Conservation (phyloP, 2,888 invertebrate genomes). For the Branchipolynoe longqiensis region DNA sequence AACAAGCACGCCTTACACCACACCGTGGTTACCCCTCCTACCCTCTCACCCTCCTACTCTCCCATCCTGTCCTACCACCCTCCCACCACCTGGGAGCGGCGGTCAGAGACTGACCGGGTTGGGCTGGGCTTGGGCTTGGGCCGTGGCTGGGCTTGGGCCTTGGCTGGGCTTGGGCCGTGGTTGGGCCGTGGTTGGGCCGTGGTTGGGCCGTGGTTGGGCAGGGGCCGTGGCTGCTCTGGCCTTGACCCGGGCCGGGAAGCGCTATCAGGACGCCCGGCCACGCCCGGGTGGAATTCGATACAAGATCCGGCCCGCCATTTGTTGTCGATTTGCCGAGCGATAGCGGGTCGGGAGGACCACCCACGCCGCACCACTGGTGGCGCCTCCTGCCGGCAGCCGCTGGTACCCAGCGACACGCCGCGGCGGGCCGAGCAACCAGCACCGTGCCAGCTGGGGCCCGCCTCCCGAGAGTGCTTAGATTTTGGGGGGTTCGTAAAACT, state of each 20-base stretch:
- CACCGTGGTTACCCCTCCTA: no score
- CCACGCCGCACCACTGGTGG: constrained; percentile 7
- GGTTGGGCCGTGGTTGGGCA: no score
- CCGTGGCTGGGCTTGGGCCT: not conserved
- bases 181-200: no score
- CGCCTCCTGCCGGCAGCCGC: not conserved
- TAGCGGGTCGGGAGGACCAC: constrained; percentile 48
- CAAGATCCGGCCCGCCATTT: constrained; percentile 44
- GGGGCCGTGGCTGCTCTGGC: no score
- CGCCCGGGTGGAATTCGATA: constrained; percentile 37
- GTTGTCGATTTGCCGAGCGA: constrained; percentile 52
- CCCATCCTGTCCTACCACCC: no score
- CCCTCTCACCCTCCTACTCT: no score
- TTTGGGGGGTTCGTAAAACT: no score
- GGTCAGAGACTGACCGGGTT: no score
- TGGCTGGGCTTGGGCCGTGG: not conserved
- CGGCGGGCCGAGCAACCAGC: not conserved
- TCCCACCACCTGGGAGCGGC: no score
- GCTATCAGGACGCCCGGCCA: not conserved
- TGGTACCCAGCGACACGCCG: constrained; percentile 6
- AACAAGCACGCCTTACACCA: no score
- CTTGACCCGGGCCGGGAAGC: not conserved
- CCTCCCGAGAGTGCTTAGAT: no score
- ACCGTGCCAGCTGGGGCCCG: not conserved
- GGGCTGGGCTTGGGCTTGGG: not conserved